Evolutionary conservation across 2,113 vertebrate species (phyloP), one percentile per base, ranked within the genome.

Genomic region (Brachyhypopomus occidentalis): DNA sequence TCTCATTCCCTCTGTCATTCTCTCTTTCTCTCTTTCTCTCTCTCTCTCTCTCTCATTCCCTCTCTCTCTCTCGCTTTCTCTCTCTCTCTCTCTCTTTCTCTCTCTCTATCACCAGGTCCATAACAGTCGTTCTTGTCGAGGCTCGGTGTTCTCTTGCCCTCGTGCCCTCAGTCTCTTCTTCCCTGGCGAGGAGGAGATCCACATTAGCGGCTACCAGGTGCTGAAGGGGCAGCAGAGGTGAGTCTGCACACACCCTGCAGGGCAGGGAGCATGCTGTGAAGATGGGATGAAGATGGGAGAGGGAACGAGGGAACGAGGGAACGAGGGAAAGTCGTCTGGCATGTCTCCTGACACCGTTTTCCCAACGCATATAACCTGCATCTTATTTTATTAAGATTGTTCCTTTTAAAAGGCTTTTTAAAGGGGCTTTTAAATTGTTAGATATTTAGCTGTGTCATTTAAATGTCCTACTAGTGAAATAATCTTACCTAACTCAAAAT

Each of bases 151-250:
- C 87, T 93, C 89, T 67, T 99, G 98, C 88, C 90, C 92, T 77
- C 95, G 98, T 78, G 95, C 96, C 1, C 85, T 99, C 89, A 98
- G 96, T 86, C 91, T 99, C 83, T 97, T 97, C 90, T 96, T 99
- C 91, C 94, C 95, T 88, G 96, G 95, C 76, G 97, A 96, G 88
- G 95, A 97, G 6, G 96, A 99, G 93, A 98, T 99, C 90, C 92
- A 88, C 84, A 96, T 99, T 92, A 95, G 94, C 83, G 94, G 95
- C 77, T 97, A 97, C 87, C 95, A 96, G 92, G 96, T 98, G 88
- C 95, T 93, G 87, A 97, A 95, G 85, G 92, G 92, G 85, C 95
- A 95, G 78, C 92, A 89, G 86, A 96, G 96, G 98, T 98, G 27
- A 80, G 73, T 19, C 9, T 62, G 59, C 30, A 71, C 19, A 77